Conservation (phyloP, 2,797 vertebrate genomes). For the Molossus molossus region DNA sequence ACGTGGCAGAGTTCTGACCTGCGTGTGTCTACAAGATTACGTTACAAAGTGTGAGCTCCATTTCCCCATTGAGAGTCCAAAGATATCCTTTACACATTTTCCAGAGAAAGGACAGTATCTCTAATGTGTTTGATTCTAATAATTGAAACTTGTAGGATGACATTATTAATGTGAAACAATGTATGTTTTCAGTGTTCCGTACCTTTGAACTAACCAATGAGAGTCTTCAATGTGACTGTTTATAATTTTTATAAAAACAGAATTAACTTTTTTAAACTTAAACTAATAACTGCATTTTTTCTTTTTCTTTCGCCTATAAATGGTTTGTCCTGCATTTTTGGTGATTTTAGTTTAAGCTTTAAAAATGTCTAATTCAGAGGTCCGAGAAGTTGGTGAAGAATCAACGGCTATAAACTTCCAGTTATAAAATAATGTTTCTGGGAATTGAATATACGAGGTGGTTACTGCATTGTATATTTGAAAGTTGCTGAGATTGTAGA, state of each 20-base stretch:
- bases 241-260: slow-evolving; percentile 49
- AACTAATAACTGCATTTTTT: not conserved
- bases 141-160: slow-evolving; percentile 11
- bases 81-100: slow-evolving; percentile 23
- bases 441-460: not conserved
- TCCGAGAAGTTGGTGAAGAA: not conserved
- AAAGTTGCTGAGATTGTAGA: slow-evolving; percentile 3
- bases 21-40: not conserved
- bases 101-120: not conserved
- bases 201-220: not conserved
- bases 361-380: not conserved
- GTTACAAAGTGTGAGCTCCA: not conserved
- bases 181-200: not conserved
- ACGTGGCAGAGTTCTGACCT: not conserved
- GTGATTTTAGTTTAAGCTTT: not conserved
- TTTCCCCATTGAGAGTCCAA: slow-evolving; percentile 24
- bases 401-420: not conserved
- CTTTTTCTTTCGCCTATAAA: not conserved
- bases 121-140: slow-evolving; percentile 45
- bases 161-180: slow-evolving; percentile 45
- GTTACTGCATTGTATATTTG: not conserved
- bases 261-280: slow-evolving; percentile 63
- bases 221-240: slow-evolving; percentile 27
- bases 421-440: not conserved
- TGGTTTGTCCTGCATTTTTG: slow-evolving; percentile 17